Evolutionary conservation across 2,888 invertebrate genomes (phyloP), one percentile per base, ranked within the genome.

Genomic region (Omphaloscelis lunosa): DNA sequence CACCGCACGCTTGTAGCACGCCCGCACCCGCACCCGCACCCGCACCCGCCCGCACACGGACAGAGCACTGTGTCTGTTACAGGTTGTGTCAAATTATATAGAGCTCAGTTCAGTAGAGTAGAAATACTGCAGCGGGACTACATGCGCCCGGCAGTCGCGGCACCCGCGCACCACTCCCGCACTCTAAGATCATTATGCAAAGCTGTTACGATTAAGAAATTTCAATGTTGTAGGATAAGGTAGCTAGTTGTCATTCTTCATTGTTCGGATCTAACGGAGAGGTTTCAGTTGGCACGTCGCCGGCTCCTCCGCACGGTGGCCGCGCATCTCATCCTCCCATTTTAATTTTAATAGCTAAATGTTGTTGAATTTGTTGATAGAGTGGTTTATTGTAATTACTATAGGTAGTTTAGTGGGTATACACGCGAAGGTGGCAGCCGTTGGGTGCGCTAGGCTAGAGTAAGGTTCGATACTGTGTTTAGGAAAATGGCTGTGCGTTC

Each of bases 351-450:
- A 95, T 96, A 96, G 96, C 95, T 95, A 96, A 96, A 95, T 96
- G 96, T 96, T 96, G 96, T 96, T 96, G 94, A 96, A 94, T 96
- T 95, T 95, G 96, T 96, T 95, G 95, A 95, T 96, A 95, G 95
- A 95, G 94, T 95, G 95, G 94, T 95, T 95, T 94, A 95, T 95
- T 93, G 94, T 95, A 94, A 95, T 94, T 92, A 94, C 91, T 92
- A 91, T 93, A 94, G 92, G 91, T 94, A 95, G 95, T 90, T 90
- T 95, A 94, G 95, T 92, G 93, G 93, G 93, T 93, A 93, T 93
- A 92, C 90, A 92, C 90, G 93, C 88, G 92, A 92, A 90, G 93
- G 93, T 91, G 93, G 94, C 93, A 91, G 94, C 93, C 93, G 93
- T 90, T 90, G 94, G 94, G 93, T 91, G 94, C 93, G 94, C 93